Base-by-base conservation (phyloP, 2,797 vertebrate genomes). In the Sebastes hopkinsi region DNA sequence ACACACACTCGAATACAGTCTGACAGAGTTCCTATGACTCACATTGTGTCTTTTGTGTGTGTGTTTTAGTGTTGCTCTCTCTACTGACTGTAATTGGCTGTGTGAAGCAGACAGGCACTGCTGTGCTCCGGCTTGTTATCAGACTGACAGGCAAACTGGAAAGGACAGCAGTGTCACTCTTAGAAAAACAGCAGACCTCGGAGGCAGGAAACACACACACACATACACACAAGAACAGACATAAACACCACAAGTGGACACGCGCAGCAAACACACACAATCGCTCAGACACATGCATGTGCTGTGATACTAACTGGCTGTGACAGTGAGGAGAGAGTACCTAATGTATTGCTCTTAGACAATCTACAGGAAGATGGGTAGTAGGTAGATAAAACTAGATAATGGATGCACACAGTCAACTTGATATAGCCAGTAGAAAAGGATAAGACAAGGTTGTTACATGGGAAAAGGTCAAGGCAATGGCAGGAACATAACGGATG, bases 81-180 rank as follows among this genome's bases (percentile, higher is more conserved):
- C 46, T 38, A 10, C 38, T 79, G 71, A 32, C 79, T 89, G 75
- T 90, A 91, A 90, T 90, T 92, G 89, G 89, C 86, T 79, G 60
- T 59, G 13, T 75, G 81, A 79, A 82, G 83, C 76, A 73, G 77
- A 70, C 79, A 60, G 67, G 75, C 75, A 69, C 73, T 85, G 72
- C 67, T 34, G 23, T 59, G 36, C 36, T 69, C 65, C 6, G 50
- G 71, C 87, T 91, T 85, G 82, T 92, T 92, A 91, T 92, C 81
- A 83, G 72, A 85, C 83, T 80, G 85, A 92, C 79, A 73, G 81
- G 78, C 69, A 83, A 81, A 86, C 80, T 59, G 77, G 75, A 88
- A 69, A 88, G 80, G 88, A 88, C 87, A 75, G 80, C 65, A 59
- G 80, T 81, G 86, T 90, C 78, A 80, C 72, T 80, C 54, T 56